phyloP scores from a whole-genome alignment of 1,140 invertebrate genomes.

The Drosophila novamexicana region DNA sequence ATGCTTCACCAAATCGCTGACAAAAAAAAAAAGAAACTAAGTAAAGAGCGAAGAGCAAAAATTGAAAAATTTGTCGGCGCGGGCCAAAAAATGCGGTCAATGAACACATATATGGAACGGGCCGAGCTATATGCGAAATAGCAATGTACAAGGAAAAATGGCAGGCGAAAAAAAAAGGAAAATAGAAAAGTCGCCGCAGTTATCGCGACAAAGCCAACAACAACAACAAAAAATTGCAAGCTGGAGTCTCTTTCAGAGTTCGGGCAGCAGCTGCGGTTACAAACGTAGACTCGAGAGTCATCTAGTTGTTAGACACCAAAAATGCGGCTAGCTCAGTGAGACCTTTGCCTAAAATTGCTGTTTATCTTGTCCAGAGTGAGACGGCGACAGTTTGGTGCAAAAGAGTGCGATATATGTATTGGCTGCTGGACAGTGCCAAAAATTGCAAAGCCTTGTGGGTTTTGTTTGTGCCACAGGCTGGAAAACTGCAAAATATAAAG shows the following conservation, averaged over 20 bases:
- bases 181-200: constrained; percentile 44
- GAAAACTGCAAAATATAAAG: constrained; percentile 65
- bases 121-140: constrained; percentile 37
- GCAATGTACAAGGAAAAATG: constrained; percentile 4
- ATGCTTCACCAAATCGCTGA: constrained; percentile 31
- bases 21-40: constrained; percentile 6
- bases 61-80: constrained; percentile 26
- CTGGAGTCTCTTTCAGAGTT: constrained; percentile 5
- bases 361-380: constrained; percentile 67
- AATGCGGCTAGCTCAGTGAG: constrained; percentile 39
- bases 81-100: constrained; percentile 65
- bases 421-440: constrained; percentile 58
- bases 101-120: constrained; percentile 64
- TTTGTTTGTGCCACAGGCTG: constrained; percentile 40
- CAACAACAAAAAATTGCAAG: constrained; percentile 23
- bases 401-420: not conserved
- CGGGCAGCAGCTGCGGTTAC: not conserved
- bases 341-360: constrained; percentile 77
- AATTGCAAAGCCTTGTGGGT: constrained; percentile 44
- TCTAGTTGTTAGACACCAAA: constrained; percentile 20
- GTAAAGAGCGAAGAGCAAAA: constrained; percentile 1
- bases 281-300: constrained; percentile 28
- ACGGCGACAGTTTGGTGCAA: constrained; percentile 15
- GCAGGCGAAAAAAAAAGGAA: constrained; percentile 3
- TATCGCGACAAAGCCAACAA: constrained; percentile 51